Conservation (phyloP, 2,113 vertebrate species). For the Meles meles region DNA sequence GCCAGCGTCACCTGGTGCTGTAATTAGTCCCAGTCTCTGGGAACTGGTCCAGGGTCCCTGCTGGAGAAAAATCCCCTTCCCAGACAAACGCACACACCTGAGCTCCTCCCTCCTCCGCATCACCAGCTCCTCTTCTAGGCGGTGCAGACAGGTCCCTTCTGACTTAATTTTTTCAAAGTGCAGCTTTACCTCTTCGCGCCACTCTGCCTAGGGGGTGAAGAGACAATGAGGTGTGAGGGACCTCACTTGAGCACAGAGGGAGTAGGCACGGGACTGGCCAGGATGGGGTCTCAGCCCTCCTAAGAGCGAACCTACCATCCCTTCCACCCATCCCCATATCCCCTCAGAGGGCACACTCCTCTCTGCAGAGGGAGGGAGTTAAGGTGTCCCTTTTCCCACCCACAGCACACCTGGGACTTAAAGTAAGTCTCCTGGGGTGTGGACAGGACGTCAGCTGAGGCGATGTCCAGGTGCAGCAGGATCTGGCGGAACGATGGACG, state of each 20-base stretch:
- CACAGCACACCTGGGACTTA: slow-evolving; percentile 89
- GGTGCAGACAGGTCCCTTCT: slow-evolving; percentile 95
- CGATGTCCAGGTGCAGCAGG: slow-evolving; percentile 95
- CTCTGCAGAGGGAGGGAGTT: background rate
- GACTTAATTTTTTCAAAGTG: slow-evolving; percentile 99
- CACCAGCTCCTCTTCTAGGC: slow-evolving; percentile 96
- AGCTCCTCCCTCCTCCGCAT: slow-evolving; percentile 95
- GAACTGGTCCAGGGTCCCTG: background rate
- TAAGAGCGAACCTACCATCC: background rate
- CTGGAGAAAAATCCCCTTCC: background rate
- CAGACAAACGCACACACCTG: slow-evolving; percentile 80
- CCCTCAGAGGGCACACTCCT: background rate
- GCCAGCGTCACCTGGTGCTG: background rate
- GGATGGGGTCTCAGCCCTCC: background rate
- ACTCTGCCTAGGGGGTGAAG: slow-evolving; percentile 87
- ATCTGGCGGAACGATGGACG: slow-evolving; percentile 97
- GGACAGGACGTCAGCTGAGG: slow-evolving; percentile 95
- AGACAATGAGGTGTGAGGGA: background rate
- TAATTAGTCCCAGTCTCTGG: background rate
- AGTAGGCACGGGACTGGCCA: background rate
- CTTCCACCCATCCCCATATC: background rate
- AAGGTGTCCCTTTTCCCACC: background rate
- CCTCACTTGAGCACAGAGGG: background rate
- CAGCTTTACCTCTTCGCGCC: slow-evolving; percentile 96
- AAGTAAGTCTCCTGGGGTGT: slow-evolving; percentile 98